A percentile compares a stretch with the other conserved stretches of the same genome.
Conservation (phyloP, 2,888 invertebrate genomes). For the Brachypterus glaber region DNA sequence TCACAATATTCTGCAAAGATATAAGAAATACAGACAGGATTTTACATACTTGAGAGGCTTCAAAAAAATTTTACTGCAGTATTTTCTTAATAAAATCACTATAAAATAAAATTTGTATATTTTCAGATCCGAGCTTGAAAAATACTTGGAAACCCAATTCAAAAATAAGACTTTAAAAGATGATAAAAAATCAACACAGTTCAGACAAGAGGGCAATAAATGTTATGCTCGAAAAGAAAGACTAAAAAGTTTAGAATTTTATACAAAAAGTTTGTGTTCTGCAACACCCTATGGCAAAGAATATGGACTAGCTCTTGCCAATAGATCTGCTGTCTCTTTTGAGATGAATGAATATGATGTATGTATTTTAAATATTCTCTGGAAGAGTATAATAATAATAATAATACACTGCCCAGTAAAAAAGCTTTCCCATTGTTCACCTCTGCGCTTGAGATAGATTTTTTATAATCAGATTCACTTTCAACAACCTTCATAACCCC, state of each 20-base stretch:
- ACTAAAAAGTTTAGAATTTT: conserved; percentile 47
- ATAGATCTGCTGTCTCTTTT: conserved; percentile 58
- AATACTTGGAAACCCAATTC: conserved; percentile 35
- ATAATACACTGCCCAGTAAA: no score
- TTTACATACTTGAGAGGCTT: background rate
- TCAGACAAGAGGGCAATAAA: conserved; percentile 48
- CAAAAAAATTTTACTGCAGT: no score
- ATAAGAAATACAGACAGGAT: background rate
- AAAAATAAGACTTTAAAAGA: conserved; percentile 33
- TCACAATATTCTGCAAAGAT: no score
- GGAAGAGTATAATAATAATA: no score
- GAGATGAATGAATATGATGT: conserved; percentile 52
- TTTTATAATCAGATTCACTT: no score
- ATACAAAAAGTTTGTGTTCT: conserved; percentile 53
- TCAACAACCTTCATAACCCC: no score
- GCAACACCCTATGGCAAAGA: conserved; percentile 48
- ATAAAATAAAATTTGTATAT: conserved; percentile 14
- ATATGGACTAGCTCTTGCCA: conserved; percentile 55
- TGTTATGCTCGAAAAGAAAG: conserved; percentile 47
- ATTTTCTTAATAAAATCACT: conserved; percentile 9
- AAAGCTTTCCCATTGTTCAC: no score
- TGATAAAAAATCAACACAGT: conserved; percentile 30
- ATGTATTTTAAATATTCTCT: conserved; percentile 10
- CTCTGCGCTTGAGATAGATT: no score
- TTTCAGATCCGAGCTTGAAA: conserved; percentile 32